Conservation (phyloP, 2,797 vertebrate genomes). For the Botia almorhae region DNA sequence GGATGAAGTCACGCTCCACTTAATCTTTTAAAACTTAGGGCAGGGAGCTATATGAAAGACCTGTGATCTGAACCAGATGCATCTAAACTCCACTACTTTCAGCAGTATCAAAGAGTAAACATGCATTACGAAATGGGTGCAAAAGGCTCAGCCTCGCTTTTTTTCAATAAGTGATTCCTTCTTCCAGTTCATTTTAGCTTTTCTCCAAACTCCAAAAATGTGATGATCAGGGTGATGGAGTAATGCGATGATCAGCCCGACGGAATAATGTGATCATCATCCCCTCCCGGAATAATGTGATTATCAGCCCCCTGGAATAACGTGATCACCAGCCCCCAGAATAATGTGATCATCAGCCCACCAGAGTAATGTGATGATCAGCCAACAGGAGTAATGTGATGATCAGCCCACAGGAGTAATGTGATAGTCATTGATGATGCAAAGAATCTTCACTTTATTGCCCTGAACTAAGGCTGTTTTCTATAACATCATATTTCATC, state of each 20-base stretch:
- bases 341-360: background rate
- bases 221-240: too few species aligned
- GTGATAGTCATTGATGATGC: too few species aligned
- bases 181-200: background rate
- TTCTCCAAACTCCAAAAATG: too few species aligned
- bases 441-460: constrained; percentile 2
- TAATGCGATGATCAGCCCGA: too few species aligned
- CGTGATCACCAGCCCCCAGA: background rate
- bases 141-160: background rate
- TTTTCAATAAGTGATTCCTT: background rate
- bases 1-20: constrained; percentile 19
- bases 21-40: constrained; percentile 38
- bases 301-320: background rate
- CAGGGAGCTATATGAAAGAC: constrained; percentile 11
- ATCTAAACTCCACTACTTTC: constrained; percentile 8
- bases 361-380: background rate
- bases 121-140: constrained; percentile 2
- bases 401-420: background rate
- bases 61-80: background rate
- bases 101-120: constrained; percentile 26
- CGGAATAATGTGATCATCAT: too few species aligned
- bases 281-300: background rate
- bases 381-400: background rate
- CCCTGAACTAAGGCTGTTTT: constrained; percentile 2
- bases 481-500: too few species aligned